Evolutionary conservation across 92 coral and sea anemone genomes (phyloP), one percentile per base, ranked within the genome.

Genomic region (Actinernus sp.): DNA sequence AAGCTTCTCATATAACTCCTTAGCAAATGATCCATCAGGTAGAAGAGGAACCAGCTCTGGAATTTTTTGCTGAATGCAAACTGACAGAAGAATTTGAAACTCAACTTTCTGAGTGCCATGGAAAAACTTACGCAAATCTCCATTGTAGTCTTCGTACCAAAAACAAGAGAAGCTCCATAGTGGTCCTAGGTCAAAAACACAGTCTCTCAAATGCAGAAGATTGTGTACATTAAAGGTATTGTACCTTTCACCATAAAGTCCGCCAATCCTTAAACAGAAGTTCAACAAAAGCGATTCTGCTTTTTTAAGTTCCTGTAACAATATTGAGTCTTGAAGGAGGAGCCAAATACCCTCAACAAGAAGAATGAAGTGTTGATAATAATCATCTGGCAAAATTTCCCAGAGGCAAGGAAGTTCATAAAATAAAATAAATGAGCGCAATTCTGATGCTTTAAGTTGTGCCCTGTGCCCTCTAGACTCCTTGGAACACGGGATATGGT

Each of bases 21-120:
- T 69, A n/a, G 80, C 63, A 10, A 75, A 41, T 61, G 85, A 85
- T 58, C 75, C 66, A 57, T 11, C 14, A 31, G 66, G 81, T 8
- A 84, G 85, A 21, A 75, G 75, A 28, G 85, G 85, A 22, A 75
- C 63, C 14, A 75, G 76, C 65, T 86, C 85, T 55, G 85, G 88
- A 14, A 87, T 58, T 27, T 80, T 80, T 37, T 87, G 93, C 63
- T 87, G 88, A 4, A 81, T 55, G 19, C 93, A 81, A 32, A 88
- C 78, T 36, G 86, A 69, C 32, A 82, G 60, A 49, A 81, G 77
- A 23, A 82, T 76, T 33, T 88, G 93, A 29, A 74, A 66, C 38
- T 88, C 82, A 17, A 88, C 79, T 5, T 76, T 82, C 59, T 88
- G 88, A 31, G 86, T 75, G 2, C 93, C 89, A 82, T 88, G 93